These are phyloP conservation scores for Drosophila barbarae DNA, from an alignment of 2,888 invertebrate species.

Conservation along the genomic window DNA sequence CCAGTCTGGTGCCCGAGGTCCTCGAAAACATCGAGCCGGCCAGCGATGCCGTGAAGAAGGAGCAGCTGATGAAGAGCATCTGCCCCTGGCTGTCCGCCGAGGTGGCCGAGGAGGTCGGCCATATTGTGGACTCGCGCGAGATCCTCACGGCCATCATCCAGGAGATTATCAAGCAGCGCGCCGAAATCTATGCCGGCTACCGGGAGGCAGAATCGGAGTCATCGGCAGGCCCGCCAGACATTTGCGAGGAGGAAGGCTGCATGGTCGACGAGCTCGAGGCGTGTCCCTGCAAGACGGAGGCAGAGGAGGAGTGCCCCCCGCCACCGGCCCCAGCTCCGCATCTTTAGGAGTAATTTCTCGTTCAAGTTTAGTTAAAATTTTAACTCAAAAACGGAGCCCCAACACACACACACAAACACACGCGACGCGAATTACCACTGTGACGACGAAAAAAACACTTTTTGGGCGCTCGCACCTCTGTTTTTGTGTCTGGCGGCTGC, in stretches of 20 bases:
- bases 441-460: conserved; percentile 13
- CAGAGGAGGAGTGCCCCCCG: conserved; percentile 52
- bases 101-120: conserved; percentile 89
- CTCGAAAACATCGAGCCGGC: conserved; percentile 85
- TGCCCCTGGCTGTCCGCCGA: conserved; percentile 91
- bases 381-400: conserved; percentile 29
- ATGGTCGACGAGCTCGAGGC: conserved; percentile 52
- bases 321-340: conserved; percentile 47
- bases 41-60: conserved; percentile 77
- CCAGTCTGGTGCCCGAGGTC: conserved; percentile 91
- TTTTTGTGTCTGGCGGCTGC: conserved; percentile 60
- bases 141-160: conserved; percentile 89
- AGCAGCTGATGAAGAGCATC: conserved; percentile 85
- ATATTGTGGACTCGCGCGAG: conserved; percentile 89
- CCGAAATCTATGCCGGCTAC: conserved; percentile 79
- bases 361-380: conserved; percentile 47
- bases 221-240: conserved; percentile 18
- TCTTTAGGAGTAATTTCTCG: conserved; percentile 41
- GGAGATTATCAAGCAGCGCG: conserved; percentile 88
- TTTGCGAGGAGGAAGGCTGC: conserved; percentile 65
- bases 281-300: conserved; percentile 63
- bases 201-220: conserved; percentile 58
- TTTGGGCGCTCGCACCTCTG: conserved; percentile 37
- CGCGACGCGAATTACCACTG: conserved; percentile 9
- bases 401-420: conserved; percentile 11